Base-by-base conservation (phyloP, 2,113 vertebrate genomes). In the Delphinus delphis region DNA sequence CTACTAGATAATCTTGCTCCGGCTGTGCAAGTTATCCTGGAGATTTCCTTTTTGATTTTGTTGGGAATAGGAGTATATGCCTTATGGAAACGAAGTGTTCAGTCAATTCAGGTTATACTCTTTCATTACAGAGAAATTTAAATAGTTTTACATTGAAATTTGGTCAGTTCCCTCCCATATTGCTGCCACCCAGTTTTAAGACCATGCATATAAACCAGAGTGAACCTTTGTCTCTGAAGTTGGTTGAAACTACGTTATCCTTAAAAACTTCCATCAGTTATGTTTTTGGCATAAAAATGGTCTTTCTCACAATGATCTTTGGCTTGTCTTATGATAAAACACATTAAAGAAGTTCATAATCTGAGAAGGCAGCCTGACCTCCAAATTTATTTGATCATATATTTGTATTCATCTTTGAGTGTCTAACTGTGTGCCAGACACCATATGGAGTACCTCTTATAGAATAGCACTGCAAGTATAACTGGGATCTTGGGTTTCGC, bases 51-150 rank as follows among this genome's bases (percentile, higher is more conserved):
- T 97, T 25, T 96, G 36, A 26, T 53, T 95, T 93, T 97, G 26
- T 85, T 97, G 96, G 90, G 8, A 89, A 6, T 96, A 95, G 98
- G 98, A 97, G 73, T 98, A 67, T 88, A 90, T 92, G n/a, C 80
- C 93, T 92, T 98, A 73, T 98, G 97, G 98, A 98, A 96, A 95
- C 95, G 92, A 97, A 98, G 97, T 50, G 1, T 98, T 96, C 98
- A 6, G 21, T 98, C 97, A 92, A 67, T 98, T 90, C 96, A 98
- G 98, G 98, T 98, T 97, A 97, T 97, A 90, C 65, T 93, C 58
- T 95, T 97, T 97, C 58, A 20, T 94, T 97, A 89, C 26, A 71
- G 55, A 96, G 67, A 87, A 92, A 95, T 85, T 85, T 97, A 96
- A 93, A 50, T 97, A 92, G 21, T 93, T 95, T 36, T 41, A 67